phyloP scores from a whole-genome alignment of 1,140 invertebrate species.

The Agrilus planipennis region DNA sequence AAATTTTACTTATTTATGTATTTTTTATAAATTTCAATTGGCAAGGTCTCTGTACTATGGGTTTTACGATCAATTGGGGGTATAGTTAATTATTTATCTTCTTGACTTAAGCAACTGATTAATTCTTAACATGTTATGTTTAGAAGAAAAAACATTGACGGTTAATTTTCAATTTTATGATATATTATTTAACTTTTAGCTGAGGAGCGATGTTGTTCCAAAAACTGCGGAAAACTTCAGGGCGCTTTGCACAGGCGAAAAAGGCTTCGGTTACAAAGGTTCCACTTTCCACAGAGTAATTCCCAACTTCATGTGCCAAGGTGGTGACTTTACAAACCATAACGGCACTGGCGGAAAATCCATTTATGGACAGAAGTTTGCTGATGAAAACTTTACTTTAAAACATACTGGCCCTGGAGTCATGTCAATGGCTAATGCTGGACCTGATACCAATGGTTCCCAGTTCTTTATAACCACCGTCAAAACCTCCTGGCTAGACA shows the following conservation, averaged over 20 bases:
- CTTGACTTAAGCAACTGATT: no score
- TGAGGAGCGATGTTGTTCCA: conserved; percentile 78
- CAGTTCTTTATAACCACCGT: conserved; percentile 96
- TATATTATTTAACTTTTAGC: conserved; percentile 70
- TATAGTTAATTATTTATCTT: neutral
- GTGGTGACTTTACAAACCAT: conserved; percentile 89
- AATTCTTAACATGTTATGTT: no score
- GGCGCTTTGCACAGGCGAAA: conserved; percentile 85
- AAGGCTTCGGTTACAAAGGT: conserved; percentile 86
- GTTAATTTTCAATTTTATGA: no score
- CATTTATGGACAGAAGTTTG: conserved; percentile 88
- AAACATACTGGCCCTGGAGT: conserved; percentile 94
- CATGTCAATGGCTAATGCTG: conserved; percentile 94
- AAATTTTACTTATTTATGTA: conserved; percentile 8
- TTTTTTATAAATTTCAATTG: conserved; percentile 10
- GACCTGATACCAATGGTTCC: conserved; percentile 94
- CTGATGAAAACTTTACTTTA: conserved; percentile 95
- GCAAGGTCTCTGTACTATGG: no score
- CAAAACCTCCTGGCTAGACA: conserved; percentile 90
- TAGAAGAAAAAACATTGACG: no score
- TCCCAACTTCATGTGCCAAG: conserved; percentile 97
- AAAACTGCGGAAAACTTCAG: conserved; percentile 94
- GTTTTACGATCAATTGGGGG: no score
- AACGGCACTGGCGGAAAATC: conserved; percentile 95
- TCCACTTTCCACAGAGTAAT: conserved; percentile 92